Evolutionary conservation across 1,140 invertebrate species (phyloP), one percentile per base, ranked within the genome.

Genomic region (Saccostrea cuccullata): DNA sequence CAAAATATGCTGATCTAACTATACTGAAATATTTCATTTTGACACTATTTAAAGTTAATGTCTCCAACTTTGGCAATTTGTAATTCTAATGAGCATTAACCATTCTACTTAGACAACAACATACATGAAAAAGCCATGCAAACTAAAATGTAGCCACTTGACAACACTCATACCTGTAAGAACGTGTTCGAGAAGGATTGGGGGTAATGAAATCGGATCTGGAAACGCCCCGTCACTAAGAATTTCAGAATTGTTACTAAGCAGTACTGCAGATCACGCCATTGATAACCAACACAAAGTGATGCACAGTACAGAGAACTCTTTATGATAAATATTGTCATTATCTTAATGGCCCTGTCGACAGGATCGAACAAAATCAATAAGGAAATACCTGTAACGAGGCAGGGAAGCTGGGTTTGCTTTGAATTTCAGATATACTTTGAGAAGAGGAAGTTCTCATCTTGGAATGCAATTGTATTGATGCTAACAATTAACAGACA

Each of bases 251-350:
- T 77, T 15, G 11, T 30, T 36, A 13, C 5, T 26, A 77, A 77
- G 13, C 23, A 77, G 26, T 15, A 30, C 70, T 77, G 12, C 12
- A 77, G 23, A 36, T 36, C 15, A 36, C 12, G 26, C 13, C 11
- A 26, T 26, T 15, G 70, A 26, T 77, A 36, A 77, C 23, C 70
- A 30, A 26, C 26, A 77, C 26, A 13, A 36, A 77, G 70, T 36
- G 70, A 77, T 77, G 23, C 70, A 77, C 70, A 30, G 9, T 5
- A 17, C 17, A 26, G 70, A 36, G 70, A 36, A 15, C 70, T 13
- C 26, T 30, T 77, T 47, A 15, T 77, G 23, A 77, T 77, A 30
- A 77, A 77, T 77, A 77, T 77, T 77, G 70, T 77, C 70, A 77
- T 77, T 77, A 77, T 36, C 23, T 77, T 77, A 77, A 77, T 40